Conservation (phyloP, 2,113 vertebrate species). For the Xiphorhynchus elegans region DNA sequence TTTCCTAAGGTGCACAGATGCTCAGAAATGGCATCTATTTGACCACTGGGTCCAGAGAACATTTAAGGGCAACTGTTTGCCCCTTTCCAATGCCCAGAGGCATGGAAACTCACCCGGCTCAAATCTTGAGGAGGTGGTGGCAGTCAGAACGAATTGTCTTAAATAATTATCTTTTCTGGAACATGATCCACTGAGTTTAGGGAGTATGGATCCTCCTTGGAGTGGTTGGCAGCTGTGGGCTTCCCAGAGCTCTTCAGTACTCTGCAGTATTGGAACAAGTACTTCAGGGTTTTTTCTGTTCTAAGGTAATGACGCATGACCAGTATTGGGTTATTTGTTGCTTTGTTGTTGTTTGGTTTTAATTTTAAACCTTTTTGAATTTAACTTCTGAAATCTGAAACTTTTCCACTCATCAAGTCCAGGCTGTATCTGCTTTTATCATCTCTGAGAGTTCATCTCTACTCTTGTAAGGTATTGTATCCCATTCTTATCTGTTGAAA, state of each 20-base stretch:
- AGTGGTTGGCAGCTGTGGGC: not conserved
- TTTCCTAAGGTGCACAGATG: not conserved
- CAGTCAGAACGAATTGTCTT: not conserved
- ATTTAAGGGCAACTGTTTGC: not conserved
- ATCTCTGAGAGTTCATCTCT: not conserved
- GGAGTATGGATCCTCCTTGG: not conserved
- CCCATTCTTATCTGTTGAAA: not conserved
- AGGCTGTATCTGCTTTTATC: not conserved
- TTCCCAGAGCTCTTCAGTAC: not conserved
- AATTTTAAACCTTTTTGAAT: not conserved
- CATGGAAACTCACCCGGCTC: not conserved
- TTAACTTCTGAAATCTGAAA: not conserved
- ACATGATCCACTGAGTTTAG: rapidly evolving
- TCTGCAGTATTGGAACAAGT: not conserved
- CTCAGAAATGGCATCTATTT: not conserved
- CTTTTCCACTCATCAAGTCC: not conserved
- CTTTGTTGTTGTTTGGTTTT: not conserved
- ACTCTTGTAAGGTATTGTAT: not conserved
- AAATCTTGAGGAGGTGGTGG: not conserved
- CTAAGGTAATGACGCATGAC: not conserved
- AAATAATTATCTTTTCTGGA: not conserved
- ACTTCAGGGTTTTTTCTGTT: not conserved
- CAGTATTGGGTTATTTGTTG: not conserved
- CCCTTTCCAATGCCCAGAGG: not conserved
- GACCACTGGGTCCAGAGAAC: not conserved